A percentile compares a stretch with the other conserved stretches of the same genome.
These are phyloP conservation scores for Hylyphantes graminicola DNA, from an alignment of 1,140 invertebrate genomes.

Conservation along the genomic window DNA sequence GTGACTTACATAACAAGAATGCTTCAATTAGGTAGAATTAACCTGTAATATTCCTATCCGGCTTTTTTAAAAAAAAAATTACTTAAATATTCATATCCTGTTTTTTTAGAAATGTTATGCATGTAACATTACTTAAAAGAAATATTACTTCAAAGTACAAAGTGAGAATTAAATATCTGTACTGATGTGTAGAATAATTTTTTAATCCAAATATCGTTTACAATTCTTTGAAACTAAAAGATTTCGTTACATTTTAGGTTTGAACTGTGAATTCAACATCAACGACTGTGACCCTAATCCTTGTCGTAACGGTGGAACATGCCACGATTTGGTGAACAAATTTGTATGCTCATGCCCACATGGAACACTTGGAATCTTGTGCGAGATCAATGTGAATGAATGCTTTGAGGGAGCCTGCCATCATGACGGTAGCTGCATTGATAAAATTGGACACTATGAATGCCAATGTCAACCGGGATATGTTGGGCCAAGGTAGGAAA, in stretches of 20 bases:
- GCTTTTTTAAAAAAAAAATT: too few species aligned
- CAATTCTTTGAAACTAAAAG: too few species aligned
- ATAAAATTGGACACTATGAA: constrained; percentile 75
- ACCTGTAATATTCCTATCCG: too few species aligned
- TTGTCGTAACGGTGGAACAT: constrained; percentile 91
- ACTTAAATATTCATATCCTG: too few species aligned
- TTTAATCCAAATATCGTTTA: too few species aligned
- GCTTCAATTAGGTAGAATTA: too few species aligned
- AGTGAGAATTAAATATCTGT: too few species aligned
- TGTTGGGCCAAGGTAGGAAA: constrained; percentile 77
- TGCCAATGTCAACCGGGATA: constrained; percentile 90
- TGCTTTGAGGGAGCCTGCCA: constrained; percentile 85
- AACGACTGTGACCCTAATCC: constrained; percentile 88
- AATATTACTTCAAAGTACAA: too few species aligned
- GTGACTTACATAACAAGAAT: too few species aligned
- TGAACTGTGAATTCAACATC: constrained; percentile 88
- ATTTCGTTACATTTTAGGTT: constrained; percentile 74
- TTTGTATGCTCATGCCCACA: constrained; percentile 86
- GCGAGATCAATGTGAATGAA: constrained; percentile 91
- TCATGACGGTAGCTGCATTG: constrained; percentile 89
- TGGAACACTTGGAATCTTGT: constrained; percentile 87
- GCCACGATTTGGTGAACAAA: constrained; percentile 85
- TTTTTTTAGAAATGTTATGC: too few species aligned
- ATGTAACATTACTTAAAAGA: too few species aligned
- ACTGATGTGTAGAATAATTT: too few species aligned